Base-by-base conservation (phyloP, 2,113 vertebrate genomes). In the Oreochromis niloticus region DNA sequence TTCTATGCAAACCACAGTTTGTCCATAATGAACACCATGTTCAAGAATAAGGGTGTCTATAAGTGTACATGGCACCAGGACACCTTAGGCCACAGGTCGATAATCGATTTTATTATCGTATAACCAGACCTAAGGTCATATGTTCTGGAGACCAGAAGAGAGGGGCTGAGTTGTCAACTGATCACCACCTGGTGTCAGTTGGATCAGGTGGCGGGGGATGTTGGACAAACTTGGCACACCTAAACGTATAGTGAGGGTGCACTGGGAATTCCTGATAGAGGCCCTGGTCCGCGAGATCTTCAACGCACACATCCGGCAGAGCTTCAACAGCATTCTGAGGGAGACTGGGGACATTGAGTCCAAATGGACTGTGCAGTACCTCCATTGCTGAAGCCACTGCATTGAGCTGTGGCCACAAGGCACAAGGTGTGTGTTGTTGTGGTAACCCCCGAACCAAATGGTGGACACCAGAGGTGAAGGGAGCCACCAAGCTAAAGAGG, bases 221-320 rank as follows among this genome's bases (percentile, higher is more conserved):
- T 32, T 59, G 14, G 57, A 59, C 27, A 59, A 32, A 59, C 57
- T 32, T 59, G 57, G 57, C 57, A 32, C 57, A 32, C 27, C 57
- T 61, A 61, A 61, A 61, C 14, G 3, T 32, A 1, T 61, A 61
- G 57, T 0, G 27, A 61, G 27, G 57, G 27, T 32, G 57, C 1
- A 1, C 57, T 17, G 57, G 14, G 27, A 61, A 32, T 61, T 32
- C 27, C 57, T 61, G 5, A 9, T 61, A 61, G 14, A 61, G 14
- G 27, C 57, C 27, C 1, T 32, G 57, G 57, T 61, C 3, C 5
- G 0, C 0, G 0, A 61, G 57, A 61, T 61, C 57, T 32, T 32
- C 57, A 61, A 32, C 0, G 5, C 57, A 10, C 27, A 61, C 0
- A 0, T 61, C 57, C 8, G 17, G 57, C 27, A 61, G 57, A 61